A percentile compares a stretch with the other conserved stretches of the same genome.
These are phyloP conservation scores for Ditylenchus dipsaci DNA, from an alignment of 1,140 invertebrate species.

Conservation along the genomic window DNA sequence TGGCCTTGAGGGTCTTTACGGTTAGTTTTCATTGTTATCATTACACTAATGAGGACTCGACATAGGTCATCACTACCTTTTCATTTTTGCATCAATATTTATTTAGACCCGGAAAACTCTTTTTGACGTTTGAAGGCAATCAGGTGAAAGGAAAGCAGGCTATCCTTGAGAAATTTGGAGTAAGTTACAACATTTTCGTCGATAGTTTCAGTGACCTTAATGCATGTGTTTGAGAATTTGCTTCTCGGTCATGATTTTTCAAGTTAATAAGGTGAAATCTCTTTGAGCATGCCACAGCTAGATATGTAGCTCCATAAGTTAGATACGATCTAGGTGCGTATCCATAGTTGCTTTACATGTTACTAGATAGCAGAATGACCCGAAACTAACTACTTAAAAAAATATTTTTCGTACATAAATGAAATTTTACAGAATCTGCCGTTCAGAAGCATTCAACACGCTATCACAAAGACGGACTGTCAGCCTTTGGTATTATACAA, in stretches of 20 bases:
- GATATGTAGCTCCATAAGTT: no score
- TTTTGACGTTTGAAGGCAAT: conserved; percentile 55
- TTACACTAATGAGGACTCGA: no score
- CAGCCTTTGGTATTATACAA: conserved; percentile 40
- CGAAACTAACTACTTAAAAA: no score
- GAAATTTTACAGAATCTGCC: conserved; percentile 55
- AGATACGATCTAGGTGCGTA: no score
- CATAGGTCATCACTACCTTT: no score
- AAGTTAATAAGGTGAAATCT: no score
- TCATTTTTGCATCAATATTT: conserved; percentile 6
- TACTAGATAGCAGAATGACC: no score
- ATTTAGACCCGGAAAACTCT: conserved; percentile 56
- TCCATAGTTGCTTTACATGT: no score
- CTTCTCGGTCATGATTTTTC: not conserved
- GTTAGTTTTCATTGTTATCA: no score
- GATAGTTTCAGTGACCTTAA: no score
- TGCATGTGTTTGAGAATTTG: conserved; percentile 3
- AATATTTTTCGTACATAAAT: no score
- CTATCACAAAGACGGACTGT: conserved; percentile 55
- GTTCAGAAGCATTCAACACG: conserved; percentile 51
- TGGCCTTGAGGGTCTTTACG: conserved; percentile 20
- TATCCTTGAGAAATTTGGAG: conserved; percentile 54
- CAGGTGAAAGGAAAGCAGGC: conserved; percentile 50
- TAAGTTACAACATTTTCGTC: conserved; percentile 32
- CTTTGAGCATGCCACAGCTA: no score